Evolutionary conservation across 2,888 invertebrate species (phyloP).

Genomic region (Dione juno): DNA sequence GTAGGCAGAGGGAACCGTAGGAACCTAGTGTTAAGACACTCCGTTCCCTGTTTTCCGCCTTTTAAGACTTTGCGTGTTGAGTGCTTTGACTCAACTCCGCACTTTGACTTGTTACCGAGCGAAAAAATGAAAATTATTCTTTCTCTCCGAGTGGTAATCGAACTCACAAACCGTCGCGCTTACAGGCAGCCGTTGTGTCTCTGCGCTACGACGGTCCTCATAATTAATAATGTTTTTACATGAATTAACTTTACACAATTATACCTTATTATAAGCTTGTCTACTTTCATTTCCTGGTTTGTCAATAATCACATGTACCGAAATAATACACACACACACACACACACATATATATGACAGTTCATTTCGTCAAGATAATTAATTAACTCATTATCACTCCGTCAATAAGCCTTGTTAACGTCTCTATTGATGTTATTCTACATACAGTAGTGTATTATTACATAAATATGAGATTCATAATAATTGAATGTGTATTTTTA

Average conservation of each 20-base stretch:
- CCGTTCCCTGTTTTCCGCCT: too few species aligned
- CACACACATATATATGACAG: background rate
- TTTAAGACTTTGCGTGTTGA: too few species aligned
- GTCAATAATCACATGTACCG: background rate
- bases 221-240: background rate
- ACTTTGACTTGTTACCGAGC: background rate
- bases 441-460: background rate
- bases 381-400: conserved; percentile 18
- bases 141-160: too few species aligned
- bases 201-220: background rate
- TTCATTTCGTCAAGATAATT: conserved; percentile 17
- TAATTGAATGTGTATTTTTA: too few species aligned
- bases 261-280: background rate
- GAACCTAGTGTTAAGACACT: too few species aligned
- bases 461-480: too few species aligned
- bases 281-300: background rate
- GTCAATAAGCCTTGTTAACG: conserved; percentile 14
- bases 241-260: background rate
- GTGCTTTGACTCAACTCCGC: background rate
- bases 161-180: too few species aligned
- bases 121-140: background rate
- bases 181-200: too few species aligned
- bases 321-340: background rate
- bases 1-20: too few species aligned
- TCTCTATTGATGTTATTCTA: background rate